Evolutionary conservation across 2,888 invertebrate genomes (phyloP).

Genomic region (Polyploca ridens): DNA sequence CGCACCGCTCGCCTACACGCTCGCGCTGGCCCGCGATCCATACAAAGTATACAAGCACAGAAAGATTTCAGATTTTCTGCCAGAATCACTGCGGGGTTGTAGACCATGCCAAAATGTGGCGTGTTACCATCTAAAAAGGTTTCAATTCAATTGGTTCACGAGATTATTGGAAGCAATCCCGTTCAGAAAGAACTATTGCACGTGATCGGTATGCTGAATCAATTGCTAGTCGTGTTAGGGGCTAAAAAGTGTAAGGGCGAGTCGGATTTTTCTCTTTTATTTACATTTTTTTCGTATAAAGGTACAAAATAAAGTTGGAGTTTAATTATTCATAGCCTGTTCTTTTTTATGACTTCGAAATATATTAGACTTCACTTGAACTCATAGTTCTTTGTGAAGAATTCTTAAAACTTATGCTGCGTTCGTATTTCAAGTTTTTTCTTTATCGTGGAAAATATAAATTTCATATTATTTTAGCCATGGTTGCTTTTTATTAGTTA

Average conservation of each 20-base stretch:
- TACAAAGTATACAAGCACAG: slow-evolving; percentile 66
- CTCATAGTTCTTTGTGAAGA: not conserved
- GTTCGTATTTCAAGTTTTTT: not conserved
- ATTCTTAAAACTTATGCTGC: not conserved
- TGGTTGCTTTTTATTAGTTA: not conserved
- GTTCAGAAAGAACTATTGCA: slow-evolving; percentile 79
- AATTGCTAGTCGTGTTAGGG: slow-evolving; percentile 41
- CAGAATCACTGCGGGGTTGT: slow-evolving; percentile 65
- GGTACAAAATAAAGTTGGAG: slow-evolving; percentile 3
- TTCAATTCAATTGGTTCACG: slow-evolving; percentile 70
- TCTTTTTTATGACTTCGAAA: not conserved
- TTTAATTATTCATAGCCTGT: not conserved
- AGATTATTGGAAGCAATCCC: slow-evolving; percentile 79
- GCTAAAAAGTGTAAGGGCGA: slow-evolving; percentile 53
- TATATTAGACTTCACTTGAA: slow-evolving; percentile 1
- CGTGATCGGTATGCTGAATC: slow-evolving; percentile 68
- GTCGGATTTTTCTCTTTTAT: slow-evolving; percentile 58
- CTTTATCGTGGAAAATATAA: not conserved
- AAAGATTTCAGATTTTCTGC: slow-evolving; percentile 70
- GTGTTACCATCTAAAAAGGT: slow-evolving; percentile 69
- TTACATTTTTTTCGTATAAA: slow-evolving; percentile 54
- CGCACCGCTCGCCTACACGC: slow-evolving; percentile 58
- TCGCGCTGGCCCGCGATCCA: slow-evolving; percentile 58
- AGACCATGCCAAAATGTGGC: slow-evolving; percentile 64
- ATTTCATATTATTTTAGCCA: not conserved